Base-by-base conservation (phyloP, 2,888 invertebrate species). In the Ellobium chinense region DNA sequence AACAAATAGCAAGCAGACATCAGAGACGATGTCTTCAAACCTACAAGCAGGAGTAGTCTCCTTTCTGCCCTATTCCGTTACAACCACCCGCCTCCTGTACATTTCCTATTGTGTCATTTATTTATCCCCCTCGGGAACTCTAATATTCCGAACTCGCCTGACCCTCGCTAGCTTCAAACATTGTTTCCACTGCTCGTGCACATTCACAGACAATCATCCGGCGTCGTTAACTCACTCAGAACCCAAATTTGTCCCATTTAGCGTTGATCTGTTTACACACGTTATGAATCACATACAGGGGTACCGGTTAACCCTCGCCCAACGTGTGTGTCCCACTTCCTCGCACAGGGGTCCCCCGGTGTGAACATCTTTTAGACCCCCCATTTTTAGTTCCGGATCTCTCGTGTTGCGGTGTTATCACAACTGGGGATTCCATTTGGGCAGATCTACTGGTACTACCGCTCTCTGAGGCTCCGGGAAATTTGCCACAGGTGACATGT, bases 311-410 rank as follows among this genome's bases (percentile, higher is more conserved):
- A 74, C 74, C 74, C 74, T 46, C 12, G 62, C 58, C 5, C 74
- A 74, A 62, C 74, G 74, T 63, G 74, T 74, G 74, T 24, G 74
- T 74, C 58, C 74, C 63, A 74, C 74, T 74, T 74, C 74, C 74
- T 74, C 31, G 27, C 18, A 39, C 1, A 4, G 63, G 36, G 74
- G 74, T 74, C 39, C 46, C n/a, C 74, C 63, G 74, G 74, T 74
- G 46, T 63, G 74, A 62, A 74, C 74, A 74, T 74, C 62, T 74
- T 74, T 63, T 29, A 54, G 74, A 74, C 74, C 74, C 37, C 74
- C 74, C 74, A 74, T 60, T 72, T 72, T 60, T 24, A 72, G 72
- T 72, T 72, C 72, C 72, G 72, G 72, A 36, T 72, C 56, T 72
- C 36, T 18, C 56, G 36, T 72, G 72, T 24, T n/a, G 37, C 60